Percentiles rank a stretch among this genome's conserved stretches.
Conservation (phyloP, 2,888 invertebrate genomes). For the Eupithecia subfuscata region DNA sequence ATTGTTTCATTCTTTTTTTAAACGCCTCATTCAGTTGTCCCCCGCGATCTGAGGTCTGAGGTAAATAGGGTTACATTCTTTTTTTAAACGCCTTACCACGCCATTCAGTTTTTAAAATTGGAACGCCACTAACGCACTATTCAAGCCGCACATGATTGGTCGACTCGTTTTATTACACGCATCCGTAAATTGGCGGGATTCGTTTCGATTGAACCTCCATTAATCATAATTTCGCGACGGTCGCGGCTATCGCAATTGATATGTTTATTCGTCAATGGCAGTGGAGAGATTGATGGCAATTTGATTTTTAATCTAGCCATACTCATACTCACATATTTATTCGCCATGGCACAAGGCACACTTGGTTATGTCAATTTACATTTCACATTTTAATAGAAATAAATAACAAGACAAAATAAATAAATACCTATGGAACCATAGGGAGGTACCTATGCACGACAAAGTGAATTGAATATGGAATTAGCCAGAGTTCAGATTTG, state of each 20-base stretch:
- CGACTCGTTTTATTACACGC: constrained; percentile 39
- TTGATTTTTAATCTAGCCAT: not conserved
- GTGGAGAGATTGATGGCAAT: not conserved
- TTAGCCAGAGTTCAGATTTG: too few relatives aligned
- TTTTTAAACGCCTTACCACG: not conserved
- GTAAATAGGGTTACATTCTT: too few relatives aligned
- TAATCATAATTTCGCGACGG: constrained; percentile 50
- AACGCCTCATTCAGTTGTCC: not conserved
- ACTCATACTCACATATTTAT: too few relatives aligned
- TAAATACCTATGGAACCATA: too few relatives aligned
- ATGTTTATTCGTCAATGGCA: not conserved
- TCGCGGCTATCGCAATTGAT: not conserved
- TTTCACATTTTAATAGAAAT: too few relatives aligned
- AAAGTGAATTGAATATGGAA: not conserved
- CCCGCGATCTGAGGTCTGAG: not conserved
- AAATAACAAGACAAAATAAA: too few relatives aligned
- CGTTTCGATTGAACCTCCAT: constrained; percentile 49
- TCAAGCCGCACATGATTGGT: constrained; percentile 16
- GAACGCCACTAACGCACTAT: not conserved
- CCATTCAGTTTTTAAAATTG: not conserved
- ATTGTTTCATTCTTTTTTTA: not conserved
- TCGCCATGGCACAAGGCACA: too few relatives aligned
- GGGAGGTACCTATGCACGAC: too few relatives aligned
- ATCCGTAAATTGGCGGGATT: constrained; percentile 46
- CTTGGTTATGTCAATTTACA: too few relatives aligned